Evolutionary conservation across 2,888 invertebrate species (phyloP), one percentile per base, ranked within the genome.

Genomic region (Rhopalosiphum nymphaeae): DNA sequence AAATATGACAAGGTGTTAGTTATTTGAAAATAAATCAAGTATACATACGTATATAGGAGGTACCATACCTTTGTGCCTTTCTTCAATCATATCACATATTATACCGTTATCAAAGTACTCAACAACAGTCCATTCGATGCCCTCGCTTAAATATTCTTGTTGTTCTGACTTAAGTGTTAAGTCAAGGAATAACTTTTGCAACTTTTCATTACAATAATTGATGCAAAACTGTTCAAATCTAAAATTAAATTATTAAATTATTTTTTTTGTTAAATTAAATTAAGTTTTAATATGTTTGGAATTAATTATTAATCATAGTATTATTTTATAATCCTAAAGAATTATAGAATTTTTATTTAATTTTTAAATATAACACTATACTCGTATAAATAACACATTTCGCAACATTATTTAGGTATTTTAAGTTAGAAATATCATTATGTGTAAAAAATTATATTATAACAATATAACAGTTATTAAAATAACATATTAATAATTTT

Each of bases 151-250:
- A 95, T 99, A 99, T 96, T 99, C 99, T 95, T 99, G 98, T 96
- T 99, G 99, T 96, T 99, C 99, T 29, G 98, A 98, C 95, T 98
- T 98, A 85, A 99, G 96, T 0, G 99, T 99, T 95, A 99, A 96
- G 96, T 98, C 98, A 95, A 99, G 99, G 96, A 99, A 99, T 95
- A 99, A 96, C 96, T 99, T 99, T 96, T 99, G 99, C 95, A 99
- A 96, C 96, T 99, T 99, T 96, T 99, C 99, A 96, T 99, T 99
- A 96, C 99, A 99, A 96, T 98, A 99, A 96, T 99, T 99, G 95
- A 99, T 99, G 96, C 99, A 99, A 96, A 99, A 98, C 96, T 99
- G 99, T 96, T 98, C 98, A 96, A 98, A 98, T 95, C 98, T 98
- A 95, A 96, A 96, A 96, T 53, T 42, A 16, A 85, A 84, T 46